Evolutionary conservation across 2,797 vertebrate species (phyloP), one percentile per base, ranked within the genome.

Genomic region (Brachyalestes nurse): DNA sequence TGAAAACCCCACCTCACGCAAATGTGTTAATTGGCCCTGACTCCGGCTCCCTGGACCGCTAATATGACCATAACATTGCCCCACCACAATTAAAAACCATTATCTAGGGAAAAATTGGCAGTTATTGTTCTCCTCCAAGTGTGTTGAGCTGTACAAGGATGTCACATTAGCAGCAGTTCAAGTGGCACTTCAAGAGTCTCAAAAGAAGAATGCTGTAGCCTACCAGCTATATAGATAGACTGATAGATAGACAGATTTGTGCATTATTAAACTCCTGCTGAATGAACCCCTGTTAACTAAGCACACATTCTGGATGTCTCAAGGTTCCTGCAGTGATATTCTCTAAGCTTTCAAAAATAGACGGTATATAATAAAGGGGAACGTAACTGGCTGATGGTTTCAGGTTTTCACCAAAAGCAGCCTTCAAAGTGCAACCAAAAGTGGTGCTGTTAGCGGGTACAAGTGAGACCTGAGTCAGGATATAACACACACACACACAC

Each of bases 391-490:
- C 23, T 47, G 25, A 34, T 53, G 47, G 28, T 71, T 70, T 74
- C 58, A 60, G 51, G 8, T 82, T 72, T 23, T 51, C 69, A 16
- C 7, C 55, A 40, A 57, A 21, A 72, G 34, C 28, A 17, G 1
- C 10, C 42, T 77, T 77, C 23, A 53, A 77, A 72, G 49, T 34
- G 16, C 19, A 66, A 13, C 61, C 51, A 47, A 58, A 67, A 34
- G 40, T 51, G 49, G 69, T 38, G 58, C 25, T n/a, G 53, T 65
- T 55, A 72, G 49, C 13, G 19, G 16, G 25, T n/a, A n/a, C 14
- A 16, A 40, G 61, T 49, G 49, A 77, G 67, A 47, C 67, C 34
- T 72, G 57, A 74, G 72, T 70, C 55, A 40, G 55, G 60, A 69
- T 51, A 61, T 51, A 69, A 42, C 57, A 53, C 57, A 60, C 21